Conservation (phyloP, 2,888 invertebrate genomes). For the Pasiphila rectangulata region DNA sequence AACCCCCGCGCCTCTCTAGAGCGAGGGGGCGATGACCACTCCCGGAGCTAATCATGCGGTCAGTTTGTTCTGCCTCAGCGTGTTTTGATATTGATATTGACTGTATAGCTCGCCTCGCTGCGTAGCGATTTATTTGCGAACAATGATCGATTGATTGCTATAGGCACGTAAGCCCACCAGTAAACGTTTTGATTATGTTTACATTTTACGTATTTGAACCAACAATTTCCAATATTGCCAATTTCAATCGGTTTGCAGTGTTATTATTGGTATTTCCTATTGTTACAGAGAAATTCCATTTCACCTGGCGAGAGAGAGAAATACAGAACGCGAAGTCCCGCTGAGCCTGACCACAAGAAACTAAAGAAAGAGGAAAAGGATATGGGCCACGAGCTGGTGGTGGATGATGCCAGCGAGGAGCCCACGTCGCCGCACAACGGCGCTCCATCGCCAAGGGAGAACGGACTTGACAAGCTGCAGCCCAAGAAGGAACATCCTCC, state of each 20-base stretch:
- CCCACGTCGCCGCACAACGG: constrained; percentile 92
- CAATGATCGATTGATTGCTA: constrained; percentile 79
- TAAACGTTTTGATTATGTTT: constrained; percentile 79
- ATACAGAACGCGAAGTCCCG: constrained; percentile 89
- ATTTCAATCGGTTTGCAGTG: constrained; percentile 41
- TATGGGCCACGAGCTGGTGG: constrained; percentile 93
- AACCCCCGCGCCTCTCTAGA: constrained; percentile 32
- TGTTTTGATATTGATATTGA: constrained; percentile 81
- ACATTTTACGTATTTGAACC: constrained; percentile 62
- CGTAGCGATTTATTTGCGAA: constrained; percentile 79
- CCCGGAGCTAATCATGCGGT: constrained; percentile 80
- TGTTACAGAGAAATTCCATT: constrained; percentile 89
- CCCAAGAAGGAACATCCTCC: constrained; percentile 89
- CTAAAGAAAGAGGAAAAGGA: constrained; percentile 92
- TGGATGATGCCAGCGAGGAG: constrained; percentile 96
- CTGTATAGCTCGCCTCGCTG: constrained; percentile 74
- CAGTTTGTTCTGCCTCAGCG: constrained; percentile 81
- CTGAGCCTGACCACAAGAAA: constrained; percentile 85
- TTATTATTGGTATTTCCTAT: constrained; percentile 36
- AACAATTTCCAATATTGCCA: constrained; percentile 51
- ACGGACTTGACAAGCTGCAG: constrained; percentile 89
- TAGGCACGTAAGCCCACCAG: constrained; percentile 66
- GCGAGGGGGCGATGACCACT: constrained; percentile 71
- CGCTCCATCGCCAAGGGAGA: constrained; percentile 93
- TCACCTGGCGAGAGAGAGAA: constrained; percentile 92